Evolutionary conservation across 2,888 invertebrate species (phyloP).

Genomic region (Nomada flava): DNA sequence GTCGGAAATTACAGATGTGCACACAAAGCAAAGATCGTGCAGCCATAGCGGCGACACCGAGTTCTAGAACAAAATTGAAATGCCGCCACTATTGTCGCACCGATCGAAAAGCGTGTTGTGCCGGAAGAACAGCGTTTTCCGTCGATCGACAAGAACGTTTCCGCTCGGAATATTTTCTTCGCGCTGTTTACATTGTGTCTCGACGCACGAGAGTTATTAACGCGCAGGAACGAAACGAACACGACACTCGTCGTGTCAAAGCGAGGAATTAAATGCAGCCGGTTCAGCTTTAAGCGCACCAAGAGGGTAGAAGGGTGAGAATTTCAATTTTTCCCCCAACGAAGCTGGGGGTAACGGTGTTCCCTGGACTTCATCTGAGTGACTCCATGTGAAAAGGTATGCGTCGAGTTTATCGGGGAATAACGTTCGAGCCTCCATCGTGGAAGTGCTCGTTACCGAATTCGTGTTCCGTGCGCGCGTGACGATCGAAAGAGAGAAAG

Average conservation of each 20-base stretch:
- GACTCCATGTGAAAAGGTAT: conserved; percentile 11
- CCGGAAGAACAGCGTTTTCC: too few relatives aligned
- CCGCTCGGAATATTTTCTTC: conserved; percentile 17
- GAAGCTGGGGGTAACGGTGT: conserved; percentile 19
- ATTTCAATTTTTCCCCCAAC: conserved; percentile 5
- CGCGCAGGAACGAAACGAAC: conserved; percentile 24
- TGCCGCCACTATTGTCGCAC: too few relatives aligned
- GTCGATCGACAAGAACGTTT: conserved; percentile 6
- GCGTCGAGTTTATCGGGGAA: conserved; percentile 8
- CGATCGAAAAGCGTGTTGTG: too few relatives aligned
- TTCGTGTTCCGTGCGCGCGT: conserved; percentile 51
- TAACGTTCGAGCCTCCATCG: conserved; percentile 44
- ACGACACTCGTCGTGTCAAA: conserved; percentile 19
- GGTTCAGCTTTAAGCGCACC: conserved; percentile 19
- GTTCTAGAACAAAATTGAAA: too few relatives aligned
- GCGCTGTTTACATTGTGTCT: conserved; percentile 44
- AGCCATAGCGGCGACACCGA: too few relatives aligned
- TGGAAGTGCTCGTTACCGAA: conserved; percentile 57
- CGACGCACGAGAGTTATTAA: conserved; percentile 36
- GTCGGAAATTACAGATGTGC: too few relatives aligned
- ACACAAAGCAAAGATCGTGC: too few relatives aligned
- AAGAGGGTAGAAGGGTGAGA: neutral
- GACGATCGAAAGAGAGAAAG: neutral
- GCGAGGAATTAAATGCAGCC: conserved; percentile 40
- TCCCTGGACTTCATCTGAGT: conserved; percentile 12